Conservation (phyloP, 1,140 invertebrate species). For the Cryptotermes secundus region DNA sequence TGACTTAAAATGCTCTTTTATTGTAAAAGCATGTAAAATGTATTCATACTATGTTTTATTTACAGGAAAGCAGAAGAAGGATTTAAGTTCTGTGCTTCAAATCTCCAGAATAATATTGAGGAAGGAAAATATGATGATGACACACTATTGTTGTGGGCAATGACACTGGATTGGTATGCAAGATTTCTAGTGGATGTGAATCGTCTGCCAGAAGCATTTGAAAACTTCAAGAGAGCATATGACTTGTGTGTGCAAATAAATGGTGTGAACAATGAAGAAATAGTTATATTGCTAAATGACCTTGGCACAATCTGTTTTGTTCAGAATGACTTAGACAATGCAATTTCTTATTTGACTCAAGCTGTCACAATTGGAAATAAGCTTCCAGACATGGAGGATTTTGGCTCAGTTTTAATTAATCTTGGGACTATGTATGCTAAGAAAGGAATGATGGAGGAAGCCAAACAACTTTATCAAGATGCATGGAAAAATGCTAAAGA, state of each 20-base stretch:
- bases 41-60: conserved; percentile 32
- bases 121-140: conserved; percentile 57
- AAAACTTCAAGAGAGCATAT: conserved; percentile 68
- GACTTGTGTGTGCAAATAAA: conserved; percentile 63
- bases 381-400: conserved; percentile 60
- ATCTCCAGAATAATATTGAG: conserved; percentile 60
- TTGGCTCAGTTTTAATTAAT: conserved; percentile 78
- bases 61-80: conserved; percentile 67
- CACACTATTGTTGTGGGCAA: conserved; percentile 62
- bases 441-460: conserved; percentile 66
- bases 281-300: conserved; percentile 80
- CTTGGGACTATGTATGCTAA: conserved; percentile 77
- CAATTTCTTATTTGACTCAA: conserved; percentile 68
- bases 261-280: conserved; percentile 69
- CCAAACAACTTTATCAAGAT: conserved; percentile 67
- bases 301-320: conserved; percentile 72
- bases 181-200: conserved; percentile 67
- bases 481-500: conserved; percentile 68
- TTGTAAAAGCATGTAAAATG: conserved; percentile 17
- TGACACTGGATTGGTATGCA: conserved; percentile 81
- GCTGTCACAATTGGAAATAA: conserved; percentile 66
- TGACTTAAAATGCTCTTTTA: background rate
- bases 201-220: conserved; percentile 62
- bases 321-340: conserved; percentile 64
- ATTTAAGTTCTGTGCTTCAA: conserved; percentile 72